phyloP scores from a whole-genome alignment of 2,797 vertebrate genomes.

The Coregonus ussuriensis region DNA sequence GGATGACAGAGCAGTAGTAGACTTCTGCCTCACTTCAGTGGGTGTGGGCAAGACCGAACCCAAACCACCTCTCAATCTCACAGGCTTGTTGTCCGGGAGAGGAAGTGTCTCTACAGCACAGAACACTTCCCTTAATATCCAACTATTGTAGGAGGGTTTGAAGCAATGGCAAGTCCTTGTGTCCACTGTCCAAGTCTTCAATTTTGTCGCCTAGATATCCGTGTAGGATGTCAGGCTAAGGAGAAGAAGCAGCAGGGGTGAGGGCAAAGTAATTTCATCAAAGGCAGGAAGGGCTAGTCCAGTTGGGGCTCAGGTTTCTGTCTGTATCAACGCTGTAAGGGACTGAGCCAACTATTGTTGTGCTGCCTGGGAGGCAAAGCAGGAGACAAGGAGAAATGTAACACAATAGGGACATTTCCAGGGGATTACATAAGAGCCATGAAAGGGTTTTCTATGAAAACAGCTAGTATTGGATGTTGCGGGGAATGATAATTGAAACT shows the following conservation, averaged over 20 bases:
- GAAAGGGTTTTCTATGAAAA: neutral
- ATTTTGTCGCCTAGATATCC: too few species aligned
- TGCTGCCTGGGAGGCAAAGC: neutral
- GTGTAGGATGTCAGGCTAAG: neutral
- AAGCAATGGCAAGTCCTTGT: neutral
- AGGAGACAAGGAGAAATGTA: conserved; percentile 6
- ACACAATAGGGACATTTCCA: neutral
- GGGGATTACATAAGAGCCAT: neutral
- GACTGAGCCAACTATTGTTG: conserved; percentile 15
- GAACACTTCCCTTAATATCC: neutral
- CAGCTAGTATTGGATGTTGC: neutral
- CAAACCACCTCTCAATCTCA: neutral
- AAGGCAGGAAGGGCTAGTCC: conserved; percentile 25
- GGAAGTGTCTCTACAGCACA: neutral
- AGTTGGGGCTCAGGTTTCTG: conserved; percentile 22
- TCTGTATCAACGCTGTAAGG: neutral
- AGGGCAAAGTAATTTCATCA: conserved; percentile 1
- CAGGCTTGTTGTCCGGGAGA: neutral
- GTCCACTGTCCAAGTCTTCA: too few species aligned
- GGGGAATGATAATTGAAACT: too few species aligned
- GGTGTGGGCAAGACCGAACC: neutral
- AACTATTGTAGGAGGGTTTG: neutral
- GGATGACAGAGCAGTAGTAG: neutral
- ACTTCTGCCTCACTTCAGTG: neutral
- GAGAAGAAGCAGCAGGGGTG: too few species aligned